Evolutionary conservation across 2,888 invertebrate genomes (phyloP), one percentile per base, ranked within the genome.

Genomic region (Slavum lentiscoides): DNA sequence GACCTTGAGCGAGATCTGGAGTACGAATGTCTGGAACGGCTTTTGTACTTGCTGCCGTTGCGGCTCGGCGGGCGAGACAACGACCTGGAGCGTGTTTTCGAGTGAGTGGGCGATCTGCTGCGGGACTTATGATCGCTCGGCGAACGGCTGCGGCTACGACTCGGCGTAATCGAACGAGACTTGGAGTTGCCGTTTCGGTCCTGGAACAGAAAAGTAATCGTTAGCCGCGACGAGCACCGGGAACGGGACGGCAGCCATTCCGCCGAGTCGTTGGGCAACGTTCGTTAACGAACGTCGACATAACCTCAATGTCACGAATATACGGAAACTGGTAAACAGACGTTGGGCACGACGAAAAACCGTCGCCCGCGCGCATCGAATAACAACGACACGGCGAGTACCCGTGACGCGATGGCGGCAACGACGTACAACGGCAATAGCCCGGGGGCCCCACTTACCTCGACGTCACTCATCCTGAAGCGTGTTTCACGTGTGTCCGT

Each of bases 401-500:
- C 4, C 30, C 30, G 4, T 4, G 7, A 43, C 43, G 43, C 6
- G 43, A 43, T 9, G 43, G 49, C 43, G 11, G 11, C 11, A 43
- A 43, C 43, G 43, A 11, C 43, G 43, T 43, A 43, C 43, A 43
- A 43, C 43, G 43, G 43, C 43, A 7, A 43, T 43, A 9, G 43
- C 11, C 9, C 43, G 9, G 13, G 49, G 13, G 15, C 13, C 11
- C 11, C 11, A 67, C 80, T 80, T 43, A 80, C 80, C 80, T 80
- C 80, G 64, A 80, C 72, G 80, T 80, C 80, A 37, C 80, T 80
- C 80, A 80, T 80, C n/a, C 39, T 23, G 70, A 77, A n/a, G 62
- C 21, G n/a, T 21, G 15, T 58, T 72, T 80, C 80, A 72, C 80
- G 80, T 80, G 76, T 62, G 19, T 61, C 49, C 55, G 61, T 21